Conservation (phyloP, 2,797 vertebrate genomes). For the Muraenolepis orangiensis region DNA sequence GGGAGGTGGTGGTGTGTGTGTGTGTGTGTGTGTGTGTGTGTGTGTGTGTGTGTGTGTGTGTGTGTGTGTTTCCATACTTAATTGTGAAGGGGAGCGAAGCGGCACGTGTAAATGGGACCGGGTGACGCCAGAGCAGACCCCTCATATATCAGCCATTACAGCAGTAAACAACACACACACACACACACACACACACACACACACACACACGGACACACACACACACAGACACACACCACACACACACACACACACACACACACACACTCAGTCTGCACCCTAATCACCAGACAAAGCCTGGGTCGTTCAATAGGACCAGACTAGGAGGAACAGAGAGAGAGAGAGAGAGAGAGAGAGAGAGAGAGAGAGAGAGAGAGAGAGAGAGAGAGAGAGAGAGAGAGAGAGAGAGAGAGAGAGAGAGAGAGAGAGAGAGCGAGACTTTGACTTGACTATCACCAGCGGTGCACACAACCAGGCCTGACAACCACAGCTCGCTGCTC, state of each 20-base stretch:
- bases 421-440: background rate
- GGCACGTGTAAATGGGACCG: conserved; percentile 54
- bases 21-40: conserved; percentile 17
- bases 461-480: background rate
- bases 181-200: conserved; percentile 13
- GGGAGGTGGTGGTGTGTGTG: conserved; percentile 11
- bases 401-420: background rate
- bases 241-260: conserved; percentile 20
- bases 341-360: background rate
- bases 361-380: background rate
- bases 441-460: background rate
- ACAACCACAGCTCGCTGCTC: background rate
- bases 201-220: conserved; percentile 10
- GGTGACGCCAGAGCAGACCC: conserved; percentile 40
- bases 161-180: conserved; percentile 32
- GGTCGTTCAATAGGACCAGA: background rate
- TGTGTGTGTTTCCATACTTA: conserved; percentile 14
- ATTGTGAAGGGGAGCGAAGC: conserved; percentile 37
- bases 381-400: background rate
- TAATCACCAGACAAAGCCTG: background rate
- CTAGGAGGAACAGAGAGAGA: background rate
- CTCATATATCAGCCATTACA: conserved; percentile 56
- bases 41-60: conserved; percentile 26
- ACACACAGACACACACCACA: conserved; percentile 13
- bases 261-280: conserved; percentile 2